Evolutionary conservation across 2,113 vertebrate genomes (phyloP), one percentile per base, ranked within the genome.

Genomic region (Isurus oxyrinchus): DNA sequence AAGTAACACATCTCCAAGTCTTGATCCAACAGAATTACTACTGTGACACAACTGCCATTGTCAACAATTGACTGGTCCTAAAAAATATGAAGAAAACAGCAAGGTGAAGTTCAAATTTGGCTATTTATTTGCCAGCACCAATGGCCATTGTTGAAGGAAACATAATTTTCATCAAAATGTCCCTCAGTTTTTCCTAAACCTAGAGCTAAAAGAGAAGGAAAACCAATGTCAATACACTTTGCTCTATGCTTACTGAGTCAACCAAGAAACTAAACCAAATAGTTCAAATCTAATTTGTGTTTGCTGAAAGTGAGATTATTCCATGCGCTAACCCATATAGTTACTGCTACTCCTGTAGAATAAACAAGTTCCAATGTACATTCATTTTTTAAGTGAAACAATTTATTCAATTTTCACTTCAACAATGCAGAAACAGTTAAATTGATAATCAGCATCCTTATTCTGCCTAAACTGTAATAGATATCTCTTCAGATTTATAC

Each of bases 1-100:
- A 35, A 69, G 19, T 44, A 72, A 72, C 21, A 31, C 53, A 72
- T 95, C 55, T 57, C 55, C 4, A 95, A 25, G 66, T 72, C 72
- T 69, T 95, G 61, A 49, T 95, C 21, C 59, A 94, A 94, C 63
- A 67, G 19, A 67, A 66, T 94, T 94, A 40, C 93, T 67, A 23
- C 44, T 67, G 59, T 67, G 93, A 94, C n/a, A 69, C 66, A 67
- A 69, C 93, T 53, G 94, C 66, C 94, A 95, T 53, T 72, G 94
- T 95, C 49, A 95, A 72, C n/a, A 95, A 49, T 49, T 95, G 55
- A 69, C 13, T 31, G 25, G 53, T 35, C 25, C 25, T 72, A 25
- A 95, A 49, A 95, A 95, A 76, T 55, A 72, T 95, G 59, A 16
- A 40, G 8, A 44, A 94, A 63, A 61, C 59, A 40, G 35, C 66